Evolutionary conservation across 2,113 vertebrate genomes (phyloP).

Genomic region (Oryzias woworae): DNA sequence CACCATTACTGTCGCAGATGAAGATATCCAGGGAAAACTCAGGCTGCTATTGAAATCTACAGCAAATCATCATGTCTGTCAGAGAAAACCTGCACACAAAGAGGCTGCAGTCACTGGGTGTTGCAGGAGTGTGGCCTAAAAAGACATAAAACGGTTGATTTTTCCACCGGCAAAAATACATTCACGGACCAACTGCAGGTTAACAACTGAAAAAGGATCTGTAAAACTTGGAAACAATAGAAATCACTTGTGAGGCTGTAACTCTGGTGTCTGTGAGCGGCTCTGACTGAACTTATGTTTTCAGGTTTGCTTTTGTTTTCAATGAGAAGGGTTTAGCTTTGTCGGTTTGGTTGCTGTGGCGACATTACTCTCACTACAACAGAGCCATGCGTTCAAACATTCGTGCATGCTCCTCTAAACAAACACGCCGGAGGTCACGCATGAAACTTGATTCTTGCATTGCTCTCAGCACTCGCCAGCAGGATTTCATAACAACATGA

Average conservation of each 20-base stretch:
- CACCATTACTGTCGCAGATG: slow-evolving; percentile 12
- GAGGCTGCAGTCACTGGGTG: slow-evolving; percentile 42
- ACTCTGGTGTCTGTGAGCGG: not conserved
- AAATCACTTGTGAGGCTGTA: slow-evolving; percentile 42
- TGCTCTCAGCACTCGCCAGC: slow-evolving; percentile 11
- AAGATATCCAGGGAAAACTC: slow-evolving; percentile 26
- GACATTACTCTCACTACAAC: slow-evolving; percentile 33
- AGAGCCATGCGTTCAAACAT: slow-evolving; percentile 3
- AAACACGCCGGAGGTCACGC: slow-evolving; percentile 14
- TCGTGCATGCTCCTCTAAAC: slow-evolving; percentile 7
- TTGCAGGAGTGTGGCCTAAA: slow-evolving; percentile 51
- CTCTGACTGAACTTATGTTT: slow-evolving; percentile 4
- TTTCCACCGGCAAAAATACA: slow-evolving; percentile 32
- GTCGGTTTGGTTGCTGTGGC: slow-evolving; percentile 23
- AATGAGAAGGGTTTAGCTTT: slow-evolving; percentile 13
- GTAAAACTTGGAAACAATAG: slow-evolving; percentile 34
- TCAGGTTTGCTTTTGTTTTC: slow-evolving; percentile 18
- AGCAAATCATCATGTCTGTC: slow-evolving; percentile 51
- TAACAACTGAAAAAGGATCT: slow-evolving; percentile 29
- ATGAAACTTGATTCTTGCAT: not conserved
- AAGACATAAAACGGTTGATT: slow-evolving; percentile 59
- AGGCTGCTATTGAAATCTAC: slow-evolving; percentile 27
- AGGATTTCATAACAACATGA: slow-evolving; percentile 6
- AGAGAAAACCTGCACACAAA: slow-evolving; percentile 54
- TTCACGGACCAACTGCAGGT: slow-evolving; percentile 39